These are phyloP conservation scores for Dinocampus coccinellae DNA, from an alignment of 2,888 invertebrate species.

Conservation along the genomic window DNA sequence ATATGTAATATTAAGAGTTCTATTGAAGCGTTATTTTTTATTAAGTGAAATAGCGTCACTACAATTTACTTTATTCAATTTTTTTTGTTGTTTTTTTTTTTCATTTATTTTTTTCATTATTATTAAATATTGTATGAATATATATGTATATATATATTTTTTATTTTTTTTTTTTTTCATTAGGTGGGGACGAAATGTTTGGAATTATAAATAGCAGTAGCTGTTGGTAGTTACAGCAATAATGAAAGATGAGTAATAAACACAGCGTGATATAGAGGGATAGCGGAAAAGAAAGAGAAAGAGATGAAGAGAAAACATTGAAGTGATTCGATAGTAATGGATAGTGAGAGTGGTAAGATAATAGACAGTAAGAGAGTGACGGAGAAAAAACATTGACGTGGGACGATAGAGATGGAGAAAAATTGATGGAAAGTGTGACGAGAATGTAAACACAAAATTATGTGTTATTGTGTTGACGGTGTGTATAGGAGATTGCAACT, in stretches of 20 bases:
- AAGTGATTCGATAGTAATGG: not conserved
- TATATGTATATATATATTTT: too few relatives aligned
- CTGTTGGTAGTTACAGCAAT: not conserved
- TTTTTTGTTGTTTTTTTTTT: slow-evolving; percentile 14
- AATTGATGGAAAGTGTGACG: not conserved
- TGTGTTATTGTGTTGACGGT: not conserved
- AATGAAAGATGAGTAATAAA: not conserved
- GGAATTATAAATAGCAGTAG: slow-evolving; percentile 42
- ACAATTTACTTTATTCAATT: slow-evolving; percentile 13
- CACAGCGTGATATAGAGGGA: not conserved
- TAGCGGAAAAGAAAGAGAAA: not conserved
- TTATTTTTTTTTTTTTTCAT: not conserved
- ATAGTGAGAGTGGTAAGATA: too few relatives aligned
- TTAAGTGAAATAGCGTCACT: slow-evolving; percentile 36
- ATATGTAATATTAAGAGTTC: slow-evolving; percentile 32
- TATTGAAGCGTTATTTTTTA: slow-evolving; percentile 43
- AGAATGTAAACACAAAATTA: not conserved
- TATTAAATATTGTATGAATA: too few relatives aligned
- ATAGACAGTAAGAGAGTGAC: not conserved
- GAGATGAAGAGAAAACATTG: not conserved
- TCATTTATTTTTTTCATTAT: not conserved
- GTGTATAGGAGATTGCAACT: not conserved
- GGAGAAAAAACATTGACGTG: not conserved
- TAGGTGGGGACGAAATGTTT: slow-evolving; percentile 26
- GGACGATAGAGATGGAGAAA: not conserved